Percentiles rank a stretch among this genome's conserved stretches.
Conservation (phyloP, 2,888 invertebrate species). For the Erannis defoliaria region DNA sequence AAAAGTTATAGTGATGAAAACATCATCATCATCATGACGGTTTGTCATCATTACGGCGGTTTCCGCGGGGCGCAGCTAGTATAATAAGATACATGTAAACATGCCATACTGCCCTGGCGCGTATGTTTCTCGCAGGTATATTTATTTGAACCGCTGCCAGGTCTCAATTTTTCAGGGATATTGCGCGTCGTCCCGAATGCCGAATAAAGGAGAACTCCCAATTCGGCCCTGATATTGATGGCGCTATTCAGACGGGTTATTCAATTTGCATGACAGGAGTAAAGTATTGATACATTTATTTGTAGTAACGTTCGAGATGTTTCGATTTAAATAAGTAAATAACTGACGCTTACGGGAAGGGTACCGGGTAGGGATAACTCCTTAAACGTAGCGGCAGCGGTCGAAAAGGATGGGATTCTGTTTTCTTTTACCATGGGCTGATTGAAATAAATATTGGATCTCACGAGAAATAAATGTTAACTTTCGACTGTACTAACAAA, state of each 20-base stretch:
- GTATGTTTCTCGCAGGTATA: slow-evolving; percentile 23
- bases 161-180: slow-evolving; percentile 46
- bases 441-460: slow-evolving; percentile 16
- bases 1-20: too few species aligned
- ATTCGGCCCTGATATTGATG: slow-evolving; percentile 38
- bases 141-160: slow-evolving; percentile 46
- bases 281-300: slow-evolving; percentile 39
- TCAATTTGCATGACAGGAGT: slow-evolving; percentile 41
- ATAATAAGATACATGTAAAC: not conserved
- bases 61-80: not conserved
- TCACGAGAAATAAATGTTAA: slow-evolving; percentile 11
- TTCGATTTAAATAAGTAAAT: slow-evolving; percentile 23
- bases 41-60: too few species aligned
- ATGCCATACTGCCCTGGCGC: not conserved
- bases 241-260: slow-evolving; percentile 37
- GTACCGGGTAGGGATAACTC: not conserved
- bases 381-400: not conserved
- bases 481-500: not conserved
- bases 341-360: not conserved
- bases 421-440: slow-evolving; percentile 3
- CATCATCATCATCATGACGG: too few species aligned
- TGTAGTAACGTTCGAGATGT: slow-evolving; percentile 27
- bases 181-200: slow-evolving; percentile 34
- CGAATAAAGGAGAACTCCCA: slow-evolving; percentile 34
- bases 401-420: not conserved